phyloP scores from a whole-genome alignment of 1,140 invertebrate genomes.

The Brachionus rotundiformis region DNA sequence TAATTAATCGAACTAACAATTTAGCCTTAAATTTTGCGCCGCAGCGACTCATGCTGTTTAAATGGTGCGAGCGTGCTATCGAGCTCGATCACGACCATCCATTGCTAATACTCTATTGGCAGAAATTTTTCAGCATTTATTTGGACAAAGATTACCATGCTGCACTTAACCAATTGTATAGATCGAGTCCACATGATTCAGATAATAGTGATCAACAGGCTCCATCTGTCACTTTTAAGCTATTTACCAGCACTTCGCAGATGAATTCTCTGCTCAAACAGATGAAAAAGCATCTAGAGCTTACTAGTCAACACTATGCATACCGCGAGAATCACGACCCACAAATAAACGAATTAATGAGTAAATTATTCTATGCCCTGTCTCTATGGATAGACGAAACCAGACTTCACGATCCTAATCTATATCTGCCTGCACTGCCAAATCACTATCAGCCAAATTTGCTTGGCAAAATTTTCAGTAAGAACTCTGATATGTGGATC shows the following conservation, averaged over 20 bases:
- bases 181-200: background rate
- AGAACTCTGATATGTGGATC: background rate
- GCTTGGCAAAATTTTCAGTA: conserved; percentile 53
- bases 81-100: conserved; percentile 74
- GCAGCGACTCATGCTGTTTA: conserved; percentile 40
- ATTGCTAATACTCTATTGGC: conserved; percentile 74
- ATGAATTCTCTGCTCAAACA: conserved; percentile 70
- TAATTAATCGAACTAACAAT: background rate
- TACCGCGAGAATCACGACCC: conserved; percentile 17
- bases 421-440: conserved; percentile 74
- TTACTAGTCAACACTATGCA: conserved; percentile 69
- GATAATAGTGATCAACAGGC: background rate
- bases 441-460: conserved; percentile 66
- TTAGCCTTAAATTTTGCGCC: conserved; percentile 30
- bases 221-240: conserved; percentile 39
- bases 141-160: conserved; percentile 66
- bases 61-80: conserved; percentile 75
- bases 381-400: conserved; percentile 78
- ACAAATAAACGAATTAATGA: conserved; percentile 33
- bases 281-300: conserved; percentile 72
- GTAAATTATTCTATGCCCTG: conserved; percentile 65
- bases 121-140: conserved; percentile 77
- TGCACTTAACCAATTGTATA: background rate
- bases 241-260: conserved; percentile 57
- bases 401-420: conserved; percentile 70